A percentile compares a stretch with the other conserved stretches of the same genome.
Conservation (phyloP, 2,888 invertebrate genomes). For the Galeopsomyia nigrocyanea region DNA sequence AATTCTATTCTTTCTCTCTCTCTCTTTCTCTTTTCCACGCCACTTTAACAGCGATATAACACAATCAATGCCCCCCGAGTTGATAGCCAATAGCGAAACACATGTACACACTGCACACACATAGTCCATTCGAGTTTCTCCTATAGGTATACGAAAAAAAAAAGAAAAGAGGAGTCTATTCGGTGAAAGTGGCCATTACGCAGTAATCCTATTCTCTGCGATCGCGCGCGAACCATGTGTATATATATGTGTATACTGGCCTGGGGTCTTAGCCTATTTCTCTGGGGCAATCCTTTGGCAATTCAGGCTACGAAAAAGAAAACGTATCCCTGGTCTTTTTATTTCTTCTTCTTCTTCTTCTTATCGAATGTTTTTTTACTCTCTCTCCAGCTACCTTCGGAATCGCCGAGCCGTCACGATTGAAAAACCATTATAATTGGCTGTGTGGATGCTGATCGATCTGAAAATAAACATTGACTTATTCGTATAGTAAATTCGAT, state of each 20-base stretch:
- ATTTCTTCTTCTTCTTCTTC: no score
- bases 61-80: constrained; percentile 18
- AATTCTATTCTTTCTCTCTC: constrained; percentile 8
- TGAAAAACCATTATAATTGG: no score
- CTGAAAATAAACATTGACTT: no score
- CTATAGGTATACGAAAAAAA: constrained; percentile 11
- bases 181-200: constrained; percentile 35
- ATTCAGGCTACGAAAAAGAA: not conserved
- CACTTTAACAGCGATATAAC: constrained; percentile 20
- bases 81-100: constrained; percentile 27
- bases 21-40: not conserved
- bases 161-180: constrained; percentile 8
- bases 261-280: constrained; percentile 12
- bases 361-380: no score
- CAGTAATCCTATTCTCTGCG: constrained; percentile 25
- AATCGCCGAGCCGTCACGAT: no score
- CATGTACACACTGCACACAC: constrained; percentile 4
- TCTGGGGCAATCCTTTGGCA: not conserved
- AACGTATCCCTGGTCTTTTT: no score
- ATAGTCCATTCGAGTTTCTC: not conserved
- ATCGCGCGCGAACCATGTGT: not conserved
- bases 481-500: no score
- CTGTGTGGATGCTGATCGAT: no score
- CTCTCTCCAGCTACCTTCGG: no score
- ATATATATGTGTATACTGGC: not conserved